A percentile compares a stretch with the other conserved stretches of the same genome.
phyloP scores from a whole-genome alignment of 2,113 vertebrate species.

The Apeltes quadracus region DNA sequence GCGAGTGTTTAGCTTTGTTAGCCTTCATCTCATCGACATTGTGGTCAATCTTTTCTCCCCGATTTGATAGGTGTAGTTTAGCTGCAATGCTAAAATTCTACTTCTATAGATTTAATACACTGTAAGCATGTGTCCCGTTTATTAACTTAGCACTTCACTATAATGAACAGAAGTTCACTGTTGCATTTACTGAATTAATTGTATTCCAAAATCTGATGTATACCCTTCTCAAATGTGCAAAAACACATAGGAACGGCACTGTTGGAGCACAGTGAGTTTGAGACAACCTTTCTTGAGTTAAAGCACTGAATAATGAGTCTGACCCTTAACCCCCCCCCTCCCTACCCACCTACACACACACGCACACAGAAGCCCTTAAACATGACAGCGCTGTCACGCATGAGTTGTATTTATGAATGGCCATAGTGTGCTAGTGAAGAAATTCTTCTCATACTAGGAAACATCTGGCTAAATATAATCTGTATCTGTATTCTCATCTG shows the following conservation, averaged over 20 bases:
- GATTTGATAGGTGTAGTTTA: too few species aligned
- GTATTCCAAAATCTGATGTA: background rate
- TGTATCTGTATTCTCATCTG: slow-evolving; percentile 59
- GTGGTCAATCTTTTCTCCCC: too few species aligned
- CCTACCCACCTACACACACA: too few species aligned
- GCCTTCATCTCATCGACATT: too few species aligned
- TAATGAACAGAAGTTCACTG: background rate
- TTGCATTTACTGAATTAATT: background rate
- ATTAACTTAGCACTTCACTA: background rate
- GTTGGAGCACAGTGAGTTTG: background rate
- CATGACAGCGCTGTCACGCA: slow-evolving; percentile 44
- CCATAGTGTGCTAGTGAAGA: slow-evolving; percentile 51
- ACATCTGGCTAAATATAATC: slow-evolving; percentile 63
- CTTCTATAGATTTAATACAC: background rate
- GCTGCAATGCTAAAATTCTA: background rate
- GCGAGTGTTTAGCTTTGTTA: too few species aligned
- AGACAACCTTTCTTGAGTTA: background rate
- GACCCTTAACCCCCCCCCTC: background rate
- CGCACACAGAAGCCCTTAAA: slow-evolving; percentile 27
- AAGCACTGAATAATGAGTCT: background rate
- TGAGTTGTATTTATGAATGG: slow-evolving; percentile 60
- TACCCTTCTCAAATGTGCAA: background rate
- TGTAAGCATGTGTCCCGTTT: background rate
- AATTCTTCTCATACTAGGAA: slow-evolving; percentile 63
- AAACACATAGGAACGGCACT: background rate